Evolutionary conservation across 2,888 invertebrate genomes (phyloP), one percentile per base, ranked within the genome.

Genomic region (Orthosia incerta): DNA sequence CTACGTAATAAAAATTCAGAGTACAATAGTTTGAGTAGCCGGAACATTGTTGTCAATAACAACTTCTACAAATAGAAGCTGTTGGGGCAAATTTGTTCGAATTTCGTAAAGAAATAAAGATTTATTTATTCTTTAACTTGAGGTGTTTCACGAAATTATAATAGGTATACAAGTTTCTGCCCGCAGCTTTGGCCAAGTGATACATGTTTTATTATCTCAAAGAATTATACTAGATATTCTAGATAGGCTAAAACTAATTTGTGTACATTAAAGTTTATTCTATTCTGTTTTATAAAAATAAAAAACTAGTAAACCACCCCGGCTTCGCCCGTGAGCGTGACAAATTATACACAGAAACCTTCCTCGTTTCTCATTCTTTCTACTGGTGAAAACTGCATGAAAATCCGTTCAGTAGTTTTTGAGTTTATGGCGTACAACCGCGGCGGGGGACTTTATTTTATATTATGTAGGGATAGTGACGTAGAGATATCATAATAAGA

Each of bases 101-200:
- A 70, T 48, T 73, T 65, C 46, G n/a, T 16, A n/a, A 46, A 51
- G 60, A 51, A 81, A 73, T 48, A 68, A 76, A 73, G 57, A 51
- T 5, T 50, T 64, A 12, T 69, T 46, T 56, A 55, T 31, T 45
- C 1, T 45, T 56, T 15, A 50, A 31, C 50, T 50, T 51, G 50
- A 26, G 18, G 4, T 31, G 57, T 71, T 76, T 53, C 46, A 55
- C n/a, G 66, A 48, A 76, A 48, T 67, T 63, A 61, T 39, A 5
- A 53, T 55, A 39, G 9, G 9, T 39, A 55, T 23, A 55, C 15
- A 5, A 23, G 53, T 13, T 13, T 55, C 3, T 12, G n/a, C 53
- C 20, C 13, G 2, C 53, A 20, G 20, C 1, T 53, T 20, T n/a
- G 15, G 20, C 15, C n/a, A 15, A 4, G 2, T 55, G 13, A 20